Percentiles rank a stretch among this genome's conserved stretches.
phyloP scores from a whole-genome alignment of 53 echinoderm and acorn worm species.

The Arbacia lixula region DNA sequence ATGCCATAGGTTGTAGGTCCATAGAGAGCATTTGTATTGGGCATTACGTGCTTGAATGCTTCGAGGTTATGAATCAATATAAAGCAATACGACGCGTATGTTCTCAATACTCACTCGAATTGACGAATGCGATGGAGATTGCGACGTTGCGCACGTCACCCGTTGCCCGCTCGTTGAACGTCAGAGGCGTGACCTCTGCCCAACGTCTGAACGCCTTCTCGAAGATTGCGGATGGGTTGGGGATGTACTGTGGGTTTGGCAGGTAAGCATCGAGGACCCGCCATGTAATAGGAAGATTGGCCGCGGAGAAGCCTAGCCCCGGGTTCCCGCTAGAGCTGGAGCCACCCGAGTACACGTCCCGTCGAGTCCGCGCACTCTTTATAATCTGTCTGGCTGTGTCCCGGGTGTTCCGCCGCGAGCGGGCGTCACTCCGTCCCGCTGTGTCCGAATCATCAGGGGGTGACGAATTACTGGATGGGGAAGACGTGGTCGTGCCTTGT shows the following conservation, averaged over 20 bases:
- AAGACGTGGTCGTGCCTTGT: not conserved
- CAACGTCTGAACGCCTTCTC: slow-evolving; percentile 81
- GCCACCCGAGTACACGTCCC: not conserved
- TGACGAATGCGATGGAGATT: slow-evolving; percentile 75
- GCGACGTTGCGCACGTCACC: slow-evolving; percentile 76
- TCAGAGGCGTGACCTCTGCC: slow-evolving; percentile 83
- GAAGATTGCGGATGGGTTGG: slow-evolving; percentile 53
- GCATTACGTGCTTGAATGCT: too few species aligned
- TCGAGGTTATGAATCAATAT: too few species aligned
- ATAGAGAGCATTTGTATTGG: too few species aligned
- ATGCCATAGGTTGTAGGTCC: too few species aligned
- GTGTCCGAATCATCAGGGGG: not conserved
- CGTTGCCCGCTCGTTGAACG: slow-evolving; percentile 63
- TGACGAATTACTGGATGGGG: not conserved
- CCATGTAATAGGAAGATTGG: slow-evolving; percentile 72
- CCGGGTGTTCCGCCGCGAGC: slow-evolving; percentile 16
- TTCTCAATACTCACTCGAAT: slow-evolving; percentile 67
- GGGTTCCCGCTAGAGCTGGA: slow-evolving; percentile 13
- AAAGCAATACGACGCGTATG: too few species aligned
- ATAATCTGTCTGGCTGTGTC: slow-evolving; percentile 1
- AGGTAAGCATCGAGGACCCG: slow-evolving; percentile 62
- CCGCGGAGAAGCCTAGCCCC: slow-evolving; percentile 32
- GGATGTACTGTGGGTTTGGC: slow-evolving; percentile 21
- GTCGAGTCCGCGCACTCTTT: not conserved
- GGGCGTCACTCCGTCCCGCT: not conserved